phyloP scores from a whole-genome alignment of 2,888 invertebrate species.

The Eupithecia centaureata region DNA sequence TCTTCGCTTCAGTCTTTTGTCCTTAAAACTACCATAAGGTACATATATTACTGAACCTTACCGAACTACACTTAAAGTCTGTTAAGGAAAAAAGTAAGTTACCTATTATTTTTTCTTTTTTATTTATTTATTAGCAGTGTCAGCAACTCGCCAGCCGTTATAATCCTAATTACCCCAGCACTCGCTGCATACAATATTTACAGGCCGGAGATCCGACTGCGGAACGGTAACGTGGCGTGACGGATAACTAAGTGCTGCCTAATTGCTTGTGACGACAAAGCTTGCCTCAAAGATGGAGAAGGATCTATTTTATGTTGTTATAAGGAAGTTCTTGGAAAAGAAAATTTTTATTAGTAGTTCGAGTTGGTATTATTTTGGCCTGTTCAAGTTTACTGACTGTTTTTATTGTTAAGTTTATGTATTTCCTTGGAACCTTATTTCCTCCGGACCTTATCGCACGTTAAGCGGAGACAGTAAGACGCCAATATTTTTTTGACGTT shows the following conservation, averaged over 20 bases:
- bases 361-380: background rate
- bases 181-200: slow-evolving; percentile 35
- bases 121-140: background rate
- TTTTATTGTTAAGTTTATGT: no score
- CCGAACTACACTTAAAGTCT: no score
- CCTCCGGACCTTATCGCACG: no score
- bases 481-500: no score
- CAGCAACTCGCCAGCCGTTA: background rate
- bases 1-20: no score
- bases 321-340: background rate
- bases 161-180: slow-evolving; percentile 12
- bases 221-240: slow-evolving; percentile 64
- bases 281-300: slow-evolving; percentile 36
- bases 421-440: no score
- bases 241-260: slow-evolving; percentile 68
- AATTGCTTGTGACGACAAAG: slow-evolving; percentile 65
- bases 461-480: no score
- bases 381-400: background rate
- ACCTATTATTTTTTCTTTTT: no score
- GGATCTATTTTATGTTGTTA: background rate
- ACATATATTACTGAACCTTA: no score
- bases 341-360: background rate
- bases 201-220: slow-evolving; percentile 46
- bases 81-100: background rate
- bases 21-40: no score